Evolutionary conservation across 2,888 invertebrate species (phyloP).

Genomic region (Andrena haemorrhoa): DNA sequence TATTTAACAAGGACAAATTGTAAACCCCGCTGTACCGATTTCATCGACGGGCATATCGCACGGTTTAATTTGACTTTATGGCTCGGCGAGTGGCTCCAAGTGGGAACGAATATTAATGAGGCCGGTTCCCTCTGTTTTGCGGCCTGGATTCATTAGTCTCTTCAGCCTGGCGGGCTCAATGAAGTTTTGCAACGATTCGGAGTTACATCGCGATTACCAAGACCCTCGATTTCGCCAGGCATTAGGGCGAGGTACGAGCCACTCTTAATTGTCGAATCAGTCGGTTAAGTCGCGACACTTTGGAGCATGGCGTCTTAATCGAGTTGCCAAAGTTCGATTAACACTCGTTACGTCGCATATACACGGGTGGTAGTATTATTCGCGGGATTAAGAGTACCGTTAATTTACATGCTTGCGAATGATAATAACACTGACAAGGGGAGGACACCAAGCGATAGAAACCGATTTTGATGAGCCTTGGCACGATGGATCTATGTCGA

Average conservation of each 20-base stretch:
- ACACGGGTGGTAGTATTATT: no score
- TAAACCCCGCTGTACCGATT: conserved; percentile 20
- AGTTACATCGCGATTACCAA: conserved; percentile 2
- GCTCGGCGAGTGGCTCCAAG: conserved; percentile 16
- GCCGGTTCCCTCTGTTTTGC: background rate
- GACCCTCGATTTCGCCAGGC: background rate
- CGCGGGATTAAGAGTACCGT: no score
- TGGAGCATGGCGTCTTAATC: background rate
- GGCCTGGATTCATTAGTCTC: conserved; percentile 9
- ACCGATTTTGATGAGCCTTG: no score
- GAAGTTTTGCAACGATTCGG: background rate
- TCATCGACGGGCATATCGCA: conserved; percentile 20
- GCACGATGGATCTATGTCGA: no score
- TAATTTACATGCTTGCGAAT: no score
- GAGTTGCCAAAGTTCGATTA: background rate
- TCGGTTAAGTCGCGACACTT: background rate
- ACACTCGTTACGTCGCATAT: background rate
- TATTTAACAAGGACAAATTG: conserved; percentile 51
- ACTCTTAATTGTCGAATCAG: background rate
- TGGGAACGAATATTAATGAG: conserved; percentile 4
- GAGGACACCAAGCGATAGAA: no score
- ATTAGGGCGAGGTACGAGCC: background rate
- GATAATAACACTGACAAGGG: no score
- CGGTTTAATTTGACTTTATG: conserved; percentile 20
- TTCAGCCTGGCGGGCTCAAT: conserved; percentile 4